Percentiles rank a stretch among this genome's conserved stretches.
phyloP scores from a whole-genome alignment of 2,888 invertebrate genomes.

The Atherix ibis region DNA sequence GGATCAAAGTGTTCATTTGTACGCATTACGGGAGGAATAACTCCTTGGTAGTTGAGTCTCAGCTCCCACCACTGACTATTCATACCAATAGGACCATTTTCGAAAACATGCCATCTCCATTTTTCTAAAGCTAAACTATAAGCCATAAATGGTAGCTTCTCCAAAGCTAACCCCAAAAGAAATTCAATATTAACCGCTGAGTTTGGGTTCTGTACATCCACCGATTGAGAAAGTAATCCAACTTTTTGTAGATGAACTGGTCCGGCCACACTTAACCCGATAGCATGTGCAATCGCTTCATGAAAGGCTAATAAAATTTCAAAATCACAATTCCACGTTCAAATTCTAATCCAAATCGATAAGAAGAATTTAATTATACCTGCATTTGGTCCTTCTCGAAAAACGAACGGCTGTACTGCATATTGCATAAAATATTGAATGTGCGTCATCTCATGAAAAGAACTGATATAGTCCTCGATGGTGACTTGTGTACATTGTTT shows the following conservation, averaged over 20 bases:
- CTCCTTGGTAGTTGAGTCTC: conserved; percentile 53
- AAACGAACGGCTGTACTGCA: conserved; percentile 54
- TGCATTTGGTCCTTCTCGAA: conserved; percentile 68
- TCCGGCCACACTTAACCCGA: conserved; percentile 60
- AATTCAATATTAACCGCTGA: conserved; percentile 24
- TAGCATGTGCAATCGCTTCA: conserved; percentile 69
- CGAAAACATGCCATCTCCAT: conserved; percentile 70
- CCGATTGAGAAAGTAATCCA: conserved; percentile 49
- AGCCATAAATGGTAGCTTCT: conserved; percentile 62
- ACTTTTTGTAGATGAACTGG: conserved; percentile 57
- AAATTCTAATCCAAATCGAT: conserved; percentile 2
- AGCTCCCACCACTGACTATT: conserved; percentile 64
- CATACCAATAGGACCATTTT: conserved; percentile 54
- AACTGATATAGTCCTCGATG: conserved; percentile 58
- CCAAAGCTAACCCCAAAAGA: conserved; percentile 59
- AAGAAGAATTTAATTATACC: conserved; percentile 33
- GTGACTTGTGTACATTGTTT: conserved; percentile 70
- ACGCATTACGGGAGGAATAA: conserved; percentile 52
- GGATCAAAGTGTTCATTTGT: conserved; percentile 67
- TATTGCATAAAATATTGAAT: conserved; percentile 70
- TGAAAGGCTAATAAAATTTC: conserved; percentile 64
- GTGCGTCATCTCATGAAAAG: conserved; percentile 74
- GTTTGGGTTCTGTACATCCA: conserved; percentile 19
- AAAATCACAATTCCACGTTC: no score
- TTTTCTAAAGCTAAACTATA: conserved; percentile 68